Conservation (phyloP, 2,888 invertebrate species). For the Listrodromus nycthemerus region DNA sequence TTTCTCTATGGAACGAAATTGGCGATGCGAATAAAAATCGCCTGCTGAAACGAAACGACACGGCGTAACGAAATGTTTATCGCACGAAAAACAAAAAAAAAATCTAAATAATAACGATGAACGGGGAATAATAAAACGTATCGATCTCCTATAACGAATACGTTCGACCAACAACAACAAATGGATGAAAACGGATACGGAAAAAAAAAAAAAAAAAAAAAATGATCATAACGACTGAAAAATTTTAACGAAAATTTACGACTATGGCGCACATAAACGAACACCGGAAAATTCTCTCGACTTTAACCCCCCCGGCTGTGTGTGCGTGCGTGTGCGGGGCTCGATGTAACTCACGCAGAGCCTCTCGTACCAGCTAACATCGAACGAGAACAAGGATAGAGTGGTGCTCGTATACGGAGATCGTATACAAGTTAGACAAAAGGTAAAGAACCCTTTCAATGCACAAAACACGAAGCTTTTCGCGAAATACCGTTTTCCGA, state of each 20-base stretch:
- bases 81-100: conserved; percentile 18
- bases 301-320: not conserved
- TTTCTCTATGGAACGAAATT: conserved; percentile 1
- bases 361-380: conserved; percentile 84
- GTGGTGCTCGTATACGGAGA: conserved; percentile 86
- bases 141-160: conserved; percentile 60
- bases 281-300: conserved; percentile 18
- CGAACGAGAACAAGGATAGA: conserved; percentile 85
- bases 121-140: conserved; percentile 41
- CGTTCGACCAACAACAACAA: conserved; percentile 29
- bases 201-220: conserved; percentile 25
- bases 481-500: conserved; percentile 15
- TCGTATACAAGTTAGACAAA: conserved; percentile 85
- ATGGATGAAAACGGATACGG: conserved; percentile 44
- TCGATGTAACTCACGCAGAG: conserved; percentile 76
- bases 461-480: conserved; percentile 60
- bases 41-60: conserved; percentile 26
- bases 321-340: conserved; percentile 52
- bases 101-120: conserved; percentile 1
- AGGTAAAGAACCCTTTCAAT: conserved; percentile 82
- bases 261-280: conserved; percentile 2
- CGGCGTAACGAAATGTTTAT: conserved; percentile 4
- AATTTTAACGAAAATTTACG: conserved; percentile 15
- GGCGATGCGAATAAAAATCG: conserved; percentile 22
- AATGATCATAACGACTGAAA: conserved; percentile 8